Conservation (phyloP, 1,140 invertebrate genomes). For the Procambarus clarkii region DNA sequence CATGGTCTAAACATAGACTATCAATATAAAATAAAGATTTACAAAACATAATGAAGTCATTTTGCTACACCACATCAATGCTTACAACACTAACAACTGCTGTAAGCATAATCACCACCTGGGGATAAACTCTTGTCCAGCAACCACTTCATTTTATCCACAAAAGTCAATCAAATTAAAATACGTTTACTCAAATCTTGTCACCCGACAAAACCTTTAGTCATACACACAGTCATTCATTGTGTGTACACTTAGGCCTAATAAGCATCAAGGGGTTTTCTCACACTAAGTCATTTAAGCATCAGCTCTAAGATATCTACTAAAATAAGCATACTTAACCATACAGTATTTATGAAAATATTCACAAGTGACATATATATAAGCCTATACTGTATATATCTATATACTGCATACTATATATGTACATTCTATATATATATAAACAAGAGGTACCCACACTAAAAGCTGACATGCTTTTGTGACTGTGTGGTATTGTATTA, state of each 20-base stretch:
- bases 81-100: too few species aligned
- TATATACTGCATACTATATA: not conserved
- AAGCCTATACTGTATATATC: not conserved
- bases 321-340: not conserved
- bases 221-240: not conserved
- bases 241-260: not conserved
- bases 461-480: not conserved
- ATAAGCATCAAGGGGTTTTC: not conserved
- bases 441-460: not conserved
- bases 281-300: not conserved
- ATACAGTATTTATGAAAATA: not conserved
- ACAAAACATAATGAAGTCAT: too few species aligned
- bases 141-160: too few species aligned
- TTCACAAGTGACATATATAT: not conserved
- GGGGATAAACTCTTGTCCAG: too few species aligned
- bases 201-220: not conserved
- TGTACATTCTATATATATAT: not conserved
- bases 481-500: not conserved
- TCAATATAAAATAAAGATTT: too few species aligned
- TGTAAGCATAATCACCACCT: too few species aligned
- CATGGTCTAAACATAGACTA: too few species aligned
- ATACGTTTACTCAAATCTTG: not conserved
- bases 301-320: not conserved
- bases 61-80: too few species aligned
- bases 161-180: too few species aligned